phyloP scores from a whole-genome alignment of 2,888 invertebrate species.

The Drosophila pseudotakahashii region DNA sequence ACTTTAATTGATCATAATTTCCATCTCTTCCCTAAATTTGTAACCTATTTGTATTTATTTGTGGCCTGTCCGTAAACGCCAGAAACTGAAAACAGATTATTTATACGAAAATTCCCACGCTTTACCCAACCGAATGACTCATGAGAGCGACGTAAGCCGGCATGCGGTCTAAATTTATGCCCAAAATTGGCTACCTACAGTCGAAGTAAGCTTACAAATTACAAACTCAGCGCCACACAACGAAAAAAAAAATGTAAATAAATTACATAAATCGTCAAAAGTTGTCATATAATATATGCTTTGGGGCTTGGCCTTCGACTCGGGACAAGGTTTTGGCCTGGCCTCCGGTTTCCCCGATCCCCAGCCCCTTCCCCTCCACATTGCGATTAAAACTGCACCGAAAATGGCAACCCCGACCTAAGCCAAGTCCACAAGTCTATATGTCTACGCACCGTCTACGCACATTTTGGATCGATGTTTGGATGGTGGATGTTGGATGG shows the following conservation, averaged over 20 bases:
- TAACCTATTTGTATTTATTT: not conserved
- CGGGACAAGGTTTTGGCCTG: slow-evolving; percentile 52
- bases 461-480: slow-evolving; percentile 55
- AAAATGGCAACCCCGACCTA: slow-evolving; percentile 43
- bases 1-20: not conserved
- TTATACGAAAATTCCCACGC: slow-evolving; percentile 51
- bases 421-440: slow-evolving; percentile 10
- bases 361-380: not conserved
- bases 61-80: not conserved
- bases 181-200: slow-evolving; percentile 33
- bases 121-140: slow-evolving; percentile 36
- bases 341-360: slow-evolving; percentile 20
- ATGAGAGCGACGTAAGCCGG: slow-evolving; percentile 35
- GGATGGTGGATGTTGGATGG: slow-evolving; percentile 33
- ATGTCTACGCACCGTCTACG: slow-evolving; percentile 59
- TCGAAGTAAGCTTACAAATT: slow-evolving; percentile 47
- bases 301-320: slow-evolving; percentile 55
- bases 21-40: not conserved
- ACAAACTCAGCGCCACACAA: slow-evolving; percentile 17
- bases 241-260: slow-evolving; percentile 20
- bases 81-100: not conserved
- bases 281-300: slow-evolving; percentile 43
- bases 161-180: slow-evolving; percentile 24
- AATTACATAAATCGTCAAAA: slow-evolving; percentile 55
- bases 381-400: slow-evolving; percentile 25